Evolutionary conservation across 1,140 invertebrate genomes (phyloP).

Genomic region (Hycleus phaleratus): DNA sequence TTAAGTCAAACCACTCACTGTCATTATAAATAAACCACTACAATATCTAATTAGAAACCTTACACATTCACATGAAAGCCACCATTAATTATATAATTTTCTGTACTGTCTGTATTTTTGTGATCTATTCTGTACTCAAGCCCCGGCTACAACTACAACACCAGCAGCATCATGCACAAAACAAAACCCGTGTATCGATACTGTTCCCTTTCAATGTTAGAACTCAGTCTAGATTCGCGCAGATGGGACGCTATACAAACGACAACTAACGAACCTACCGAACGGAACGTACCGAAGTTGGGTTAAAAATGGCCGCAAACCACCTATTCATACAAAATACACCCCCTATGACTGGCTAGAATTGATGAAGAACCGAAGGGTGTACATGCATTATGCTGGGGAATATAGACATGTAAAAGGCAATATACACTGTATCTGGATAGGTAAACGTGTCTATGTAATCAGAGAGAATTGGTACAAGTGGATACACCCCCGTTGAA

Average conservation of each 20-base stretch:
- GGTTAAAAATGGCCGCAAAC: conserved; percentile 23
- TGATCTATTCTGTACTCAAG: no score
- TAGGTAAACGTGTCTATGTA: no score
- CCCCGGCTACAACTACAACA: neutral
- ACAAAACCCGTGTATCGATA: conserved; percentile 20
- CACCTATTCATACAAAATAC: conserved; percentile 1
- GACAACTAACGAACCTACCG: neutral
- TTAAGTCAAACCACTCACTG: conserved; percentile 8
- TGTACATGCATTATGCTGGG: neutral
- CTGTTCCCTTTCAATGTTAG: conserved; percentile 9
- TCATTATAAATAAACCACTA: conserved; percentile 5
- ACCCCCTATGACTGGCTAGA: neutral
- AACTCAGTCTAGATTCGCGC: conserved; percentile 3
- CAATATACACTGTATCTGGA: no score
- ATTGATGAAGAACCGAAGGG: no score
- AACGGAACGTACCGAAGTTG: conserved; percentile 5
- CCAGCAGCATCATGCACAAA: conserved; percentile 9
- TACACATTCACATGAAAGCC: neutral
- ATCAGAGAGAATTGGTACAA: no score
- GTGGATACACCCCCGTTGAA: no score
- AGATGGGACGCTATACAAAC: conserved; percentile 16
- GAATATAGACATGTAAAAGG: no score
- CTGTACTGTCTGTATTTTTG: neutral
- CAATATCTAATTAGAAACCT: conserved; percentile 4
- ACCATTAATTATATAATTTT: neutral